Percentiles rank a stretch among this genome's conserved stretches.
Evolutionary conservation across 2,113 vertebrate species (phyloP).

Genomic region (Hepsetus odoe): DNA sequence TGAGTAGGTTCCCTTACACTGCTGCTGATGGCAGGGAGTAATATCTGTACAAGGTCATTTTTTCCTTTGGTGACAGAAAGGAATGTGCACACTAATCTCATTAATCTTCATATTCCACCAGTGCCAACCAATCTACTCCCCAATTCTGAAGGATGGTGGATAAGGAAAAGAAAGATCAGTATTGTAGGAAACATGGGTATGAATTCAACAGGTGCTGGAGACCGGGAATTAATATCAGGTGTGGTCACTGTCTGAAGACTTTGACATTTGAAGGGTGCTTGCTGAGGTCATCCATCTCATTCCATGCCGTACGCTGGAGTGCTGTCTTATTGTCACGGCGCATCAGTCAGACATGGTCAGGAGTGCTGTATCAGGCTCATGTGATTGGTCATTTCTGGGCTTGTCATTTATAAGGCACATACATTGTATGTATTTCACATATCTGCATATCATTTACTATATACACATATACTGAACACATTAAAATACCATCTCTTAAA

Average conservation of each 20-base stretch:
- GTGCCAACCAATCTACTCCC: background rate
- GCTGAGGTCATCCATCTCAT: conserved; percentile 42
- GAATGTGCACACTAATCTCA: background rate
- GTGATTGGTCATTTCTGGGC: background rate
- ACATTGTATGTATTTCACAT: background rate
- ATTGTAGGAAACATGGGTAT: background rate
- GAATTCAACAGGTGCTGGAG: conserved; percentile 16
- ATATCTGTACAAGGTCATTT: background rate
- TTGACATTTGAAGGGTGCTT: conserved; percentile 28
- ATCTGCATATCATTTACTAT: background rate
- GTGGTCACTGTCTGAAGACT: background rate
- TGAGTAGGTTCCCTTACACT: conserved; percentile 32
- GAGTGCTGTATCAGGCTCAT: background rate
- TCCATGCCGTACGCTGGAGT: background rate
- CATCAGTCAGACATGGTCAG: conserved; percentile 6
- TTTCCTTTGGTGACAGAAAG: background rate
- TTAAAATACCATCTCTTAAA: no score
- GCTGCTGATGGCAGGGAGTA: background rate
- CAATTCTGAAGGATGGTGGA: background rate
- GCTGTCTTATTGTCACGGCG: background rate
- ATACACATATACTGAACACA: no score
- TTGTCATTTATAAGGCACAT: background rate
- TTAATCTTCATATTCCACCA: no score
- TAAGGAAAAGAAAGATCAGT: background rate
- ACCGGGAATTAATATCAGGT: conserved; percentile 4